Evolutionary conservation across 2,797 vertebrate genomes (phyloP).

Genomic region (Malurus leucopterus): DNA sequence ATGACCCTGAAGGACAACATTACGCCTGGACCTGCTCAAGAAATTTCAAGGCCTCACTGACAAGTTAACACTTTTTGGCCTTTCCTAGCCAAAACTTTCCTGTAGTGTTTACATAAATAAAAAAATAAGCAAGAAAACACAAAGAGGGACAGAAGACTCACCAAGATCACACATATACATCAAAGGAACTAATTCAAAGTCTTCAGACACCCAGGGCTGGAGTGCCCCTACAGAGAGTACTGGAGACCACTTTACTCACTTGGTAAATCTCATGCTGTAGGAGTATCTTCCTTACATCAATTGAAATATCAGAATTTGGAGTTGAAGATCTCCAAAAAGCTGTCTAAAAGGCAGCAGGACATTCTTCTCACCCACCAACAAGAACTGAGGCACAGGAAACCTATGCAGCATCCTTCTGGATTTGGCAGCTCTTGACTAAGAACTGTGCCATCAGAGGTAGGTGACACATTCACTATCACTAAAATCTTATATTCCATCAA

Average conservation of each 20-base stretch:
- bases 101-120: not conserved
- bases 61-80: not conserved
- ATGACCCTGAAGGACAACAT: not conserved
- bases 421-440: not conserved
- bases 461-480: not conserved
- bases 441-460: not conserved
- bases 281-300: not conserved
- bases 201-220: not conserved
- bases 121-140: not conserved
- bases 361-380: not conserved
- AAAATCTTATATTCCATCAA: not conserved
- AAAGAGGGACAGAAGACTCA: not conserved
- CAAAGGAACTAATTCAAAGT: not conserved
- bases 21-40: not conserved
- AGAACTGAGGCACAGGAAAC: not conserved
- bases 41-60: not conserved
- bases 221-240: not conserved
- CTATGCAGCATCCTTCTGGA: not conserved
- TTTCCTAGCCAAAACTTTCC: not conserved
- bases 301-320: not conserved
- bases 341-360: not conserved
- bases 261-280: not conserved
- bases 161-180: not conserved
- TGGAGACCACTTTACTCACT: not conserved
- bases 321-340: not conserved